phyloP scores from a whole-genome alignment of 1,140 invertebrate genomes.

The Drosophila watanabei region DNA sequence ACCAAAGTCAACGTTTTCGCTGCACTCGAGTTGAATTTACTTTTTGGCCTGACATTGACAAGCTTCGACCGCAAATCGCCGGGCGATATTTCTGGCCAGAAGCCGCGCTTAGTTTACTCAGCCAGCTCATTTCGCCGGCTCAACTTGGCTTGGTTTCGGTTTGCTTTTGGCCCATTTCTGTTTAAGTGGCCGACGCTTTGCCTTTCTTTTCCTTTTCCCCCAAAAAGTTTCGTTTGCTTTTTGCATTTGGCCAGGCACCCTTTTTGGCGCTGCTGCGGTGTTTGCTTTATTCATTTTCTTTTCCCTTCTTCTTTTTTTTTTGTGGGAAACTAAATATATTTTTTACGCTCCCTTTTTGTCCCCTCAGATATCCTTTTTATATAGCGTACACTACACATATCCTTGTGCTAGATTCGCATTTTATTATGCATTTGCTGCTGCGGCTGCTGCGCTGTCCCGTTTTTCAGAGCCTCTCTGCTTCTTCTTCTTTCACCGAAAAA shows the following conservation, averaged over 20 bases:
- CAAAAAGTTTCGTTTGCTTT: constrained; percentile 45
- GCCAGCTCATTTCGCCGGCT: constrained; percentile 31
- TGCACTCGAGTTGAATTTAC: constrained; percentile 37
- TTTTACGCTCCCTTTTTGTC: constrained; percentile 37
- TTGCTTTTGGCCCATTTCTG: constrained; percentile 62
- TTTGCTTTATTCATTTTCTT: constrained; percentile 61
- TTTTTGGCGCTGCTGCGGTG: constrained; percentile 43
- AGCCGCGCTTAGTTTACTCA: constrained; percentile 32
- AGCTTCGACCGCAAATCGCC: constrained; percentile 49
- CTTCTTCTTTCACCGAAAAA: constrained; percentile 32
- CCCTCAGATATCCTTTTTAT: constrained; percentile 55
- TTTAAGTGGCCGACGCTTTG: constrained; percentile 63
- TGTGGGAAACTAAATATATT: constrained; percentile 38
- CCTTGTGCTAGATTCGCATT: constrained; percentile 71
- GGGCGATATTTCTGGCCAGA: constrained; percentile 34
- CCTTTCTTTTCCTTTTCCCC: constrained; percentile 45
- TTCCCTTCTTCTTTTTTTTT: constrained; percentile 10
- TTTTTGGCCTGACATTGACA: constrained; percentile 51
- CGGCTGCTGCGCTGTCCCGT: constrained; percentile 28
- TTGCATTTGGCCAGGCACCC: constrained; percentile 48
- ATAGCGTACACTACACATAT: constrained; percentile 53
- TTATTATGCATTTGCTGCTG: constrained; percentile 68
- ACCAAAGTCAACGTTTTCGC: constrained; percentile 31
- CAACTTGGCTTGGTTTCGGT: constrained; percentile 26
- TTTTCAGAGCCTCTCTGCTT: constrained; percentile 28